These are phyloP conservation scores for Donacobius atricapilla DNA, from an alignment of 2,113 vertebrate genomes.

Conservation along the genomic window DNA sequence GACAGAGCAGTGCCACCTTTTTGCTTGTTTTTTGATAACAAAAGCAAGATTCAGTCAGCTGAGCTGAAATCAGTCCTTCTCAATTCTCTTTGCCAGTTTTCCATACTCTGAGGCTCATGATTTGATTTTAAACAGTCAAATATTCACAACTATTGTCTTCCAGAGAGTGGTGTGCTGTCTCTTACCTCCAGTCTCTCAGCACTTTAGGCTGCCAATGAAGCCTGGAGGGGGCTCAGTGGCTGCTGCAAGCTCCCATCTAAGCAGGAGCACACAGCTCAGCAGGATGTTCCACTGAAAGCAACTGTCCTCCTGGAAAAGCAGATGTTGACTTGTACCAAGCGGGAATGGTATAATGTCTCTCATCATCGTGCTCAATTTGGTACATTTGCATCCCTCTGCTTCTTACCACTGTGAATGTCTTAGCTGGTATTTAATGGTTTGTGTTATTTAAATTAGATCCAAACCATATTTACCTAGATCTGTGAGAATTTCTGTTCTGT, in stretches of 20 bases:
- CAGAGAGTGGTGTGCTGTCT: not conserved
- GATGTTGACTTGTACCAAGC: not conserved
- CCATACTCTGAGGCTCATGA: not conserved
- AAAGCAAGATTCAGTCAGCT: not conserved
- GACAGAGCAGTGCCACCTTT: not conserved
- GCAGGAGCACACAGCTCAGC: not conserved
- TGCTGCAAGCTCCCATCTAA: not conserved
- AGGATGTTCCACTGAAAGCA: not conserved
- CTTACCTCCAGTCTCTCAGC: not conserved
- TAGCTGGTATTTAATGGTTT: not conserved
- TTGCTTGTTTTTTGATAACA: not conserved
- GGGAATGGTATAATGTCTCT: not conserved
- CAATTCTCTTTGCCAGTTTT: not conserved
- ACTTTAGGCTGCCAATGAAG: not conserved
- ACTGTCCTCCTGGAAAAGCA: not conserved
- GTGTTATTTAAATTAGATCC: not conserved
- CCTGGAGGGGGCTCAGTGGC: not conserved
- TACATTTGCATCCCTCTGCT: slow-evolving; percentile 1
- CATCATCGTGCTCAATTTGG: not conserved
- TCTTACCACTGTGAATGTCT: not conserved
- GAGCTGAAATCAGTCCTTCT: not conserved
- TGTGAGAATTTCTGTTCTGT: not conserved
- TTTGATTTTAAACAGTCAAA: not conserved
- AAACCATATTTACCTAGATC: not conserved
- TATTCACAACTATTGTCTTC: not conserved